Conservation (phyloP, 2,797 vertebrate genomes). For the Propithecus perrieri region DNA sequence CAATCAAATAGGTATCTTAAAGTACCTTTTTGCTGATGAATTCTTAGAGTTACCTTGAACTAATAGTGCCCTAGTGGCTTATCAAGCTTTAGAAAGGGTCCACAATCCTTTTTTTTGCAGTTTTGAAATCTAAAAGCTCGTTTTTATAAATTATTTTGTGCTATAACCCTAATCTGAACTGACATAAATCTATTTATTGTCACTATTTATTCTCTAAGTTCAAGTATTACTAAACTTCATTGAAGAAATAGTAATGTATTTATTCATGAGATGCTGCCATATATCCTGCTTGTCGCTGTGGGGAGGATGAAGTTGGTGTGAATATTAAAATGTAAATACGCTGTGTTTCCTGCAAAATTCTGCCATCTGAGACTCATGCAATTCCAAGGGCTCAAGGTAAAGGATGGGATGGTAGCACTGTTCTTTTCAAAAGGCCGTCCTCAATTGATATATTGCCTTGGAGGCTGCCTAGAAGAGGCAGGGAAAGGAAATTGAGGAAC, state of each 20-base stretch:
- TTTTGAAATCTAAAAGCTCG: not conserved
- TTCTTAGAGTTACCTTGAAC: not conserved
- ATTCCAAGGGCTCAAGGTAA: not conserved
- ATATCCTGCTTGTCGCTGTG: not conserved
- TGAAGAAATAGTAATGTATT: not conserved
- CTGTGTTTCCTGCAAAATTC: not conserved
- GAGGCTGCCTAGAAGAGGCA: not conserved
- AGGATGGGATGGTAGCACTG: not conserved
- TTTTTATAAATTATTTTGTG: not conserved
- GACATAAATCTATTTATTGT: not conserved
- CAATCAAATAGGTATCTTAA: not conserved
- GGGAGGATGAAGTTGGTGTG: too few species aligned
- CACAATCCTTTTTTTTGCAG: not conserved
- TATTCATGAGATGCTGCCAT: not conserved
- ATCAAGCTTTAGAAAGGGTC: not conserved
- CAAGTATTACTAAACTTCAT: not conserved
- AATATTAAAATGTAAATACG: not conserved
- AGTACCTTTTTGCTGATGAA: not conserved
- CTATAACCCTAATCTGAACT: not conserved
- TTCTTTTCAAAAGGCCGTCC: not conserved
- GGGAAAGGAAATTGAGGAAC: not conserved
- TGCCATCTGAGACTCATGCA: not conserved
- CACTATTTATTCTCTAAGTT: not conserved
- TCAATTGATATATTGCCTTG: not conserved
- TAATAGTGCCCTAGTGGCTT: fast-evolving